Evolutionary conservation across 2,888 invertebrate genomes (phyloP).

Genomic region (Drosophila bunnanda): DNA sequence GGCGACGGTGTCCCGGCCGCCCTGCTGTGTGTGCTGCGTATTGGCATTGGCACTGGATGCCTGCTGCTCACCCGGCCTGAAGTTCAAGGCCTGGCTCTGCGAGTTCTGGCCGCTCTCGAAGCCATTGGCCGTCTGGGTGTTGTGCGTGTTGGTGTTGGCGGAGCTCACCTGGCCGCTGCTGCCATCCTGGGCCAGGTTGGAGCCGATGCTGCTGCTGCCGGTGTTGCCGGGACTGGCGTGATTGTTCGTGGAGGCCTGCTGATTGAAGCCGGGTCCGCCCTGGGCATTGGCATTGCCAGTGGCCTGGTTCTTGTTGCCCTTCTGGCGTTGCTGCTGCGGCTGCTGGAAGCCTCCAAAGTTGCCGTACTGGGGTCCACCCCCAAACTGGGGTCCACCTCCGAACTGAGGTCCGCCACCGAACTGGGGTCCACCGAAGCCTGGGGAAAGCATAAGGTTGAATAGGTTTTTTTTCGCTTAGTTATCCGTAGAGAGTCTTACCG

Average conservation of each 20-base stretch:
- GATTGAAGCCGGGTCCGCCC: conserved; percentile 68
- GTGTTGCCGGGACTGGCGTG: conserved; percentile 70
- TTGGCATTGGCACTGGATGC: conserved; percentile 82
- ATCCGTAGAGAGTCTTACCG: background rate
- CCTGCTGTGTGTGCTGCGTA: conserved; percentile 65
- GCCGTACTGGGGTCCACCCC: conserved; percentile 16
- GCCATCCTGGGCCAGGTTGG: conserved; percentile 82
- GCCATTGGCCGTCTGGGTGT: conserved; percentile 57
- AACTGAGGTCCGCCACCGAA: conserved; percentile 12
- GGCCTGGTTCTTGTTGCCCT: conserved; percentile 54
- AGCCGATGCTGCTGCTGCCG: conserved; percentile 82
- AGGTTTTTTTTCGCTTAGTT: background rate
- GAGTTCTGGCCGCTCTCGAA: conserved; percentile 71
- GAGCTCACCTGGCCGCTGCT: conserved; percentile 82
- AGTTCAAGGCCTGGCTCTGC: conserved; percentile 83
- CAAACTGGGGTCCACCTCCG: conserved; percentile 10
- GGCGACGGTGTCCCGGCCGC: conserved; percentile 60
- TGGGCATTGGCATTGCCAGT: conserved; percentile 70
- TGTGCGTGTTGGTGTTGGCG: conserved; percentile 82
- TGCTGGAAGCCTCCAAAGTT: conserved; percentile 35
- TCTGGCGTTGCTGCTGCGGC: conserved; percentile 33
- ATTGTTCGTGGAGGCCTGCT: conserved; percentile 82
- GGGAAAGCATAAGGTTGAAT: background rate
- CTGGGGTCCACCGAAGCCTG: conserved; percentile 12
- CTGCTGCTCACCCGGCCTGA: conserved; percentile 72